Evolutionary conservation across 2,888 invertebrate species (phyloP).

Genomic region (Listrodromus nycthemerus): DNA sequence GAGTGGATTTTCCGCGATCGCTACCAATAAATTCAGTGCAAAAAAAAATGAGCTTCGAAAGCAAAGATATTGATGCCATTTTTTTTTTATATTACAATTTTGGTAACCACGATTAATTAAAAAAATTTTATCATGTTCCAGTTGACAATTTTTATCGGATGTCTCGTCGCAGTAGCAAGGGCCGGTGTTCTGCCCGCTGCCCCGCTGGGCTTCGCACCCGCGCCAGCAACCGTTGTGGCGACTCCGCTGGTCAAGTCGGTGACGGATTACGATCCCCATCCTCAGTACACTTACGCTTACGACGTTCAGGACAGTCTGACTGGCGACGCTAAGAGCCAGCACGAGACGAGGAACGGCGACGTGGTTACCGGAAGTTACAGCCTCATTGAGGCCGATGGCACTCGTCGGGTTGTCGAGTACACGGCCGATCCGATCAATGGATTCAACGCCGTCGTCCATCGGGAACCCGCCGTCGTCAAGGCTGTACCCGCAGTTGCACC

Average conservation of each 20-base stretch:
- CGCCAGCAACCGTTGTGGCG: slow-evolving; percentile 64
- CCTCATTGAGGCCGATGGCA: slow-evolving; percentile 81
- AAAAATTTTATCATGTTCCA: slow-evolving; percentile 62
- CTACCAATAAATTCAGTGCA: neutral
- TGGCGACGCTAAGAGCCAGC: slow-evolving; percentile 80
- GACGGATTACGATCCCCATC: slow-evolving; percentile 78
- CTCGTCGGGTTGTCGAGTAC: slow-evolving; percentile 79
- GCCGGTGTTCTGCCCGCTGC: slow-evolving; percentile 70
- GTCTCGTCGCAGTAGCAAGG: slow-evolving; percentile 63
- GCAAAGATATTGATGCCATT: no score
- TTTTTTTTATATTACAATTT: no score
- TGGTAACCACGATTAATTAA: no score
- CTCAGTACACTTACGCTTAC: slow-evolving; percentile 80
- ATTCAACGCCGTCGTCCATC: slow-evolving; percentile 81
- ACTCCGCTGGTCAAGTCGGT: slow-evolving; percentile 67
- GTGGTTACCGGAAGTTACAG: slow-evolving; percentile 80
- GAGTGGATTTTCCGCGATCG: neutral
- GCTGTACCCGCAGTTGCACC: slow-evolving; percentile 64
- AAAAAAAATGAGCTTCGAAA: neutral
- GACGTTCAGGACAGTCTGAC: slow-evolving; percentile 79
- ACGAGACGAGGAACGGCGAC: slow-evolving; percentile 80
- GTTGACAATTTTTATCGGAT: slow-evolving; percentile 68
- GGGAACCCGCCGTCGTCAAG: slow-evolving; percentile 78
- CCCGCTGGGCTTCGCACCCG: slow-evolving; percentile 71
- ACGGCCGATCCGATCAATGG: slow-evolving; percentile 81